Conservation (phyloP, 2,888 invertebrate genomes). For the Pyrrhia umbra region DNA sequence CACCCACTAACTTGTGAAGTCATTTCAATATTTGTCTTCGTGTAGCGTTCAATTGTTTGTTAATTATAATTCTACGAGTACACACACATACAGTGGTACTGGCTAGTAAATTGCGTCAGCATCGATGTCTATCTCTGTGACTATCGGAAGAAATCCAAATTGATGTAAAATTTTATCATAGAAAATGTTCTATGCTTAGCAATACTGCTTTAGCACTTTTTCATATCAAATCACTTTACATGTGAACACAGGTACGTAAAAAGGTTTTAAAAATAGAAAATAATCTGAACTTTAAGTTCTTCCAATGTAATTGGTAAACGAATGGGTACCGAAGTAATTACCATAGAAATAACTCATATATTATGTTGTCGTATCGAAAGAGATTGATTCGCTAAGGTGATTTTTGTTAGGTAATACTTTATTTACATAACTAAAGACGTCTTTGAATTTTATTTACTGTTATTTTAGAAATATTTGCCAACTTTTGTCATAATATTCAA, state of each 20-base stretch:
- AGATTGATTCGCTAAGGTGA: constrained; percentile 18
- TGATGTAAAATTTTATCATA: constrained; percentile 7
- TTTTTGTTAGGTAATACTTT: constrained; percentile 27
- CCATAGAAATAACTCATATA: too few relatives aligned
- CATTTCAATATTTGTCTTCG: constrained; percentile 37
- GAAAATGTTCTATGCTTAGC: too few relatives aligned
- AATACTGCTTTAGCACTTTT: background rate
- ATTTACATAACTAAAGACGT: constrained; percentile 23
- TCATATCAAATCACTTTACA: too few relatives aligned
- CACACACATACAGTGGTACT: constrained; percentile 1
- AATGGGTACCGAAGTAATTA: too few relatives aligned
- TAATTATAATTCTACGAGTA: constrained; percentile 26
- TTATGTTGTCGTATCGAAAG: background rate
- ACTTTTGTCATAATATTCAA: constrained; percentile 18
- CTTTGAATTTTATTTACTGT: constrained; percentile 22
- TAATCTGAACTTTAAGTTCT: too few relatives aligned
- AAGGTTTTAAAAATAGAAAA: too few relatives aligned
- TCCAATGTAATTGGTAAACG: too few relatives aligned
- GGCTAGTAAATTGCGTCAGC: constrained; percentile 4
- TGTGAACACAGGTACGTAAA: too few relatives aligned
- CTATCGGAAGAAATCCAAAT: constrained; percentile 23
- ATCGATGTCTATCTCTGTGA: constrained; percentile 10
- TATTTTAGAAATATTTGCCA: constrained; percentile 14
- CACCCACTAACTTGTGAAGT: constrained; percentile 31
- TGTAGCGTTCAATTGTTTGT: constrained; percentile 36